Percentiles rank a stretch among this genome's conserved stretches.
Conservation (phyloP, 2,888 invertebrate species). For the Trichopria drosophilae region DNA sequence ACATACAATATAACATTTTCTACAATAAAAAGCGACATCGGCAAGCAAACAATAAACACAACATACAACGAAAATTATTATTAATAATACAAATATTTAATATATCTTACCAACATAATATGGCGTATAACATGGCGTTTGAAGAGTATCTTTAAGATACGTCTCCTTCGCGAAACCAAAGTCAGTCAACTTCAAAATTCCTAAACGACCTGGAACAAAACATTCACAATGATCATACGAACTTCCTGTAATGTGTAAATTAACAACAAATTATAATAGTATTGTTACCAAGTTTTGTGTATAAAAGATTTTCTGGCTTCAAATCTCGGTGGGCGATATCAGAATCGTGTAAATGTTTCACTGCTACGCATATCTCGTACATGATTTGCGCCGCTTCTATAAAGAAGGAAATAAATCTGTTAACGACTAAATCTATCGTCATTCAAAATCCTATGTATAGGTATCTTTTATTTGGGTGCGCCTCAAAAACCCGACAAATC, state of each 20-base stretch:
- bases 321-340: slow-evolving; percentile 97
- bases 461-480: too few species aligned
- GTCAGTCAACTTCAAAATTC: slow-evolving; percentile 94
- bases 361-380: slow-evolving; percentile 94
- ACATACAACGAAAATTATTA: too few species aligned
- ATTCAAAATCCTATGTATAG: too few species aligned
- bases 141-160: slow-evolving; percentile 80
- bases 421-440: too few species aligned
- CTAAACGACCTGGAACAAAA: slow-evolving; percentile 62
- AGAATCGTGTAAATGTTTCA: slow-evolving; percentile 88
- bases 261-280: background rate
- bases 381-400: slow-evolving; percentile 92
- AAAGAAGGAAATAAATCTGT: slow-evolving; percentile 38
- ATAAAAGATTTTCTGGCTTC: slow-evolving; percentile 96
- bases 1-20: too few species aligned
- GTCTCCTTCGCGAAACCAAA: slow-evolving; percentile 99
- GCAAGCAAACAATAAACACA: too few species aligned
- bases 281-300: slow-evolving; percentile 69
- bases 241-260: background rate
- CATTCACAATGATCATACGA: background rate
- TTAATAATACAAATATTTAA: slow-evolving; percentile 10
- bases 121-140: slow-evolving; percentile 98
- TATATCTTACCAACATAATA: slow-evolving; percentile 86
- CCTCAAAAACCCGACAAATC: too few species aligned
- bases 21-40: too few species aligned